Evolutionary conservation across 2,797 vertebrate species (phyloP), one percentile per base, ranked within the genome.

Genomic region (Gallinago solitaria): DNA sequence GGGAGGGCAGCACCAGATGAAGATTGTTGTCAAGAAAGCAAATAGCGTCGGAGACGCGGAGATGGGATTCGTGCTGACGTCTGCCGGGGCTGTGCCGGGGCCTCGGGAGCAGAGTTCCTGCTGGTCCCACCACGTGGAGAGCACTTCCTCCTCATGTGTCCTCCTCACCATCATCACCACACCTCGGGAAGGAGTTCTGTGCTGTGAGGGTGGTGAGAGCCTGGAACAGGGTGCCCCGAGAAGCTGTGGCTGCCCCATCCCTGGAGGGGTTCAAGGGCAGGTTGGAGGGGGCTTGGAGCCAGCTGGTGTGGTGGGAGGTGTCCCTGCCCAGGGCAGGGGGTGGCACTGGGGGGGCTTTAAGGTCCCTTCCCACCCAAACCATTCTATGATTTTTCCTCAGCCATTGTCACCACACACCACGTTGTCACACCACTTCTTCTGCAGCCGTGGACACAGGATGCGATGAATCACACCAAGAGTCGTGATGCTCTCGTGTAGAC

Each of bases 401-500:
- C 53, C 53, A 20, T 54, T 11, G n/a, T 21, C 64, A 16, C 7
- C 2, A 0, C 41, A 43, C 41, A 4, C 41, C 41, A 43, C 41
- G 4, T 41, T 41, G 41, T 41, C 7, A 41, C 41, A 41, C 15
- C 21, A 1, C 18, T 23, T 35, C 35, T 19, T 24, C 35, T 50
- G 11, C 30, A 6, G 23, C n/a, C 3, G 2, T 6, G 61, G 47
- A 5, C 3, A 32, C 9, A n/a, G 48, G 47, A 12, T 15, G 20
- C 9, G 3, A 16, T 5, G 7, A 39, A 5, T 30, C 3, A 9
- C 60, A 6, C 13, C 0, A 5, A 5, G 68, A 16, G 28, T 35
- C 5, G 2, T 16, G 25, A 16, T 1, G 4, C 30, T 21, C 30
- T 17, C 2, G 1, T 17, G 5, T 21, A 11, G 7, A 5, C 11